phyloP scores from a whole-genome alignment of 2,888 invertebrate genomes.

The Hedya salicella region DNA sequence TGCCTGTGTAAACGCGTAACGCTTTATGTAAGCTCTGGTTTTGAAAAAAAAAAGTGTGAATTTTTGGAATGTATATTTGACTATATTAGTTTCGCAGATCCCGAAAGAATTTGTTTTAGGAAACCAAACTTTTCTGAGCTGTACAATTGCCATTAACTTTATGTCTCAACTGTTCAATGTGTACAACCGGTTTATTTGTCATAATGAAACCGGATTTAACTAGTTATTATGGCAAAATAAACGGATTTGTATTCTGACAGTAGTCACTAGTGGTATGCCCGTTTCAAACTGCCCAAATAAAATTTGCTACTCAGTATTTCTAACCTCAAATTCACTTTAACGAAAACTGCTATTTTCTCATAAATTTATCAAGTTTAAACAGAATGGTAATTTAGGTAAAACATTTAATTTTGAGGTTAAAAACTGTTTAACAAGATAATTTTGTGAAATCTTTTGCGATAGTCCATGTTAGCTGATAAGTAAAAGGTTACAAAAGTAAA shows the following conservation, averaged over 20 bases:
- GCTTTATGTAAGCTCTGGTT: conserved; percentile 30
- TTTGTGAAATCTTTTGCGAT: no score
- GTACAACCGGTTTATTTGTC: background rate
- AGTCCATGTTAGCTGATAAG: no score
- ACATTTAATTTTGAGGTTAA: no score
- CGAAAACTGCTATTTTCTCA: no score
- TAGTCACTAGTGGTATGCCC: no score
- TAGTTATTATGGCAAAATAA: background rate
- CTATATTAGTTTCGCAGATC: conserved; percentile 27
- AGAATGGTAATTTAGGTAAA: no score
- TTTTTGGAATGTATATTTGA: conserved; percentile 39
- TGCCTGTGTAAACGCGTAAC: conserved; percentile 29
- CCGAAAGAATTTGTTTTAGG: background rate
- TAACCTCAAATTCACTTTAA: no score
- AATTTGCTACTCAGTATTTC: no score
- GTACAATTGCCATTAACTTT: background rate
- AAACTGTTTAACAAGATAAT: no score
- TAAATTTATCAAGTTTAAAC: no score
- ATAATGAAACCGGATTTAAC: background rate
- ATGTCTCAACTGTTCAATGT: background rate
- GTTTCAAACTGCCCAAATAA: no score
- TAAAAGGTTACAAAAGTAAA: no score
- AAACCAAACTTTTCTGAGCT: conserved; percentile 4
- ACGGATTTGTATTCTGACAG: background rate
- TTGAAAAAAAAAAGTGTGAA: conserved; percentile 24